These are phyloP conservation scores for Leucania comma DNA, from an alignment of 2,888 invertebrate genomes.

Conservation along the genomic window DNA sequence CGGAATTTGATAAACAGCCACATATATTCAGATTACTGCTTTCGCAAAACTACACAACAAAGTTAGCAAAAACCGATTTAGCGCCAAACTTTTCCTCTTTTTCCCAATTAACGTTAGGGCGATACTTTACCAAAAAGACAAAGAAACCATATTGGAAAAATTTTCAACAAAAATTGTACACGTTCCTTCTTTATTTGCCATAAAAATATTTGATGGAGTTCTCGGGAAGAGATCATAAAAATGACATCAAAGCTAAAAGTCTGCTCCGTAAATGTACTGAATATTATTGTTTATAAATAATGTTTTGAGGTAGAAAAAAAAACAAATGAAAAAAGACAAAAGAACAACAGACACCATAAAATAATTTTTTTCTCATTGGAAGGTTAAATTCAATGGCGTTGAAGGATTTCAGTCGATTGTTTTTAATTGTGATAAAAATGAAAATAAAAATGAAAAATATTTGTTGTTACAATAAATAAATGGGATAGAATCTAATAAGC, in stretches of 20 bases:
- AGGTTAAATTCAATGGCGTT: not conserved
- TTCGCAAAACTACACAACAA: slow-evolving; percentile 1
- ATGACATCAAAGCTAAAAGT: slow-evolving; percentile 57
- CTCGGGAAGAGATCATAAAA: slow-evolving; percentile 56
- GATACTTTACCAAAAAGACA: slow-evolving; percentile 20
- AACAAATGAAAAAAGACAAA: slow-evolving; percentile 19
- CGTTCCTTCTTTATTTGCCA: slow-evolving; percentile 54
- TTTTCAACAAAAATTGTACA: slow-evolving; percentile 41
- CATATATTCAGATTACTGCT: slow-evolving; percentile 10
- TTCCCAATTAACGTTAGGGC: slow-evolving; percentile 28
- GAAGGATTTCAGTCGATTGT: slow-evolving; percentile 8
- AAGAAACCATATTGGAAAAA: slow-evolving; percentile 37
- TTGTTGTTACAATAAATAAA: slow-evolving; percentile 1
- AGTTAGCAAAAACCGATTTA: slow-evolving; percentile 13
- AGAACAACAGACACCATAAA: slow-evolving; percentile 18
- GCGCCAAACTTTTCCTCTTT: slow-evolving; percentile 39
- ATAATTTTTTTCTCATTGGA: not conserved
- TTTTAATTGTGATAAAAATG: slow-evolving; percentile 18
- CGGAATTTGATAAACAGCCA: slow-evolving; percentile 17
- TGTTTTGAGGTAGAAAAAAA: slow-evolving; percentile 26
- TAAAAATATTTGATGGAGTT: slow-evolving; percentile 66
- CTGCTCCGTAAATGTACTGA: slow-evolving; percentile 45
- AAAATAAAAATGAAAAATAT: not conserved
- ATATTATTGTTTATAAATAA: slow-evolving; percentile 55
- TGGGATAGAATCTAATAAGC: not conserved